phyloP scores from a whole-genome alignment of 2,888 invertebrate genomes.

The Drosophila quasianomalipes region DNA sequence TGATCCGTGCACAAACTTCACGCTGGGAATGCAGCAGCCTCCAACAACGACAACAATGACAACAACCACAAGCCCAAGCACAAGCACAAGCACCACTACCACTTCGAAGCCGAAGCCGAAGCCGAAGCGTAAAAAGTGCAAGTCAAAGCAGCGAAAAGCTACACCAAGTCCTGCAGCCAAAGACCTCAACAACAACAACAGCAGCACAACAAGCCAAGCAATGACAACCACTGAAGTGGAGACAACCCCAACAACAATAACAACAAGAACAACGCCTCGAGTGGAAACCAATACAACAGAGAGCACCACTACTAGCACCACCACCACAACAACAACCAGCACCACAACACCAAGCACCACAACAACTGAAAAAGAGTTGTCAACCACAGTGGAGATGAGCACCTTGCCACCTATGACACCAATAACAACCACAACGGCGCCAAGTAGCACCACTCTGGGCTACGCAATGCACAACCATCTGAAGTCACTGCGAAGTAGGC shows the following conservation, averaged over 20 bases:
- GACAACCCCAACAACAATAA: slow-evolving; percentile 12
- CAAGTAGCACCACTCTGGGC: slow-evolving; percentile 3
- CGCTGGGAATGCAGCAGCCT: slow-evolving; percentile 5
- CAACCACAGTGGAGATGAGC: slow-evolving; percentile 10
- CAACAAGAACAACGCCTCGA: background rate
- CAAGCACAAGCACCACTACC: background rate
- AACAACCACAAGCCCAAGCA: background rate
- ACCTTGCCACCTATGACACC: background rate
- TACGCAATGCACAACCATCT: slow-evolving; percentile 11
- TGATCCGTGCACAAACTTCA: slow-evolving; percentile 66
- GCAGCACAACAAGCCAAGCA: slow-evolving; percentile 8
- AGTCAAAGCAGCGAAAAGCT: slow-evolving; percentile 9
- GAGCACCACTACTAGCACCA: background rate
- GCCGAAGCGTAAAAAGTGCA: slow-evolving; percentile 39
- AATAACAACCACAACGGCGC: slow-evolving; percentile 5
- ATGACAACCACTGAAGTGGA: background rate
- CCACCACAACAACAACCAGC: background rate
- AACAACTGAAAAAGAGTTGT: slow-evolving; percentile 16
- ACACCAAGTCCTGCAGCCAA: background rate
- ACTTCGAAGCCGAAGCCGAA: slow-evolving; percentile 19
- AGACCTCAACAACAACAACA: background rate
- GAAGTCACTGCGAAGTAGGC: slow-evolving; percentile 19
- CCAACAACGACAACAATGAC: background rate
- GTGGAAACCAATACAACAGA: slow-evolving; percentile 1
- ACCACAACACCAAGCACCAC: slow-evolving; percentile 6